Base-by-base conservation (phyloP, 2,113 vertebrate species). In the Phodopus roborovskii region DNA sequence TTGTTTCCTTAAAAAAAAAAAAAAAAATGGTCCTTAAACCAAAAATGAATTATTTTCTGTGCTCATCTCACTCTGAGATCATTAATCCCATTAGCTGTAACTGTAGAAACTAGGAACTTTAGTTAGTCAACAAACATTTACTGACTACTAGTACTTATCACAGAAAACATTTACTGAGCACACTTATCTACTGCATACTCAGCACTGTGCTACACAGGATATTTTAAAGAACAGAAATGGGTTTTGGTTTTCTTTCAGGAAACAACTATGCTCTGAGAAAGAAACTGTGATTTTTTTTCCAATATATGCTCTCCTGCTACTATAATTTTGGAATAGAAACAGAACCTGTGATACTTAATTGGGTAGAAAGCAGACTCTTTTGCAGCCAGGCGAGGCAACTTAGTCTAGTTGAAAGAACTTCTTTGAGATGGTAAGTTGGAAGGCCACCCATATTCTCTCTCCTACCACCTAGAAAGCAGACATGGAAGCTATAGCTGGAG, bases 1-100 rank as follows among this genome's bases (percentile, higher is more conserved):
- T 85, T 8, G 83, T 42, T 79, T 92, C 39, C 33, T 96, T 36
- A 48, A 87, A 79, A 64, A 74, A 73, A 84, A 96, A 36, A n/a
- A n/a, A n/a, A n/a, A n/a, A n/a, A n/a, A n/a, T 9, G 36, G n/a
- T 62, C 22, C 33, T 88, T 45, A 20, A 58, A 20, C 60, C 42
- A 73, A 92, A 17, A 74, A 45, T 82, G 53, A 93, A 85, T 50
- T 24, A 77, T 19, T 88, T 56, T 71, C 62, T 75, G 12, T 60
- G 45, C 90, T 97, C 56, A 87, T 36, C 48, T 86, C 28, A 88
- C 11, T 74, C 48, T 68, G 22, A 56, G 17, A 66, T 42, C 19
- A 86, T 42, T 77, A 81, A 90, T 53, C 28, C 50, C 89, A 50
- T 53, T 36, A 92, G 70, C 56, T 39, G 84, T 71, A 75, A 81